Conservation (phyloP, 2,113 vertebrate species). For the Osmerus mordax region DNA sequence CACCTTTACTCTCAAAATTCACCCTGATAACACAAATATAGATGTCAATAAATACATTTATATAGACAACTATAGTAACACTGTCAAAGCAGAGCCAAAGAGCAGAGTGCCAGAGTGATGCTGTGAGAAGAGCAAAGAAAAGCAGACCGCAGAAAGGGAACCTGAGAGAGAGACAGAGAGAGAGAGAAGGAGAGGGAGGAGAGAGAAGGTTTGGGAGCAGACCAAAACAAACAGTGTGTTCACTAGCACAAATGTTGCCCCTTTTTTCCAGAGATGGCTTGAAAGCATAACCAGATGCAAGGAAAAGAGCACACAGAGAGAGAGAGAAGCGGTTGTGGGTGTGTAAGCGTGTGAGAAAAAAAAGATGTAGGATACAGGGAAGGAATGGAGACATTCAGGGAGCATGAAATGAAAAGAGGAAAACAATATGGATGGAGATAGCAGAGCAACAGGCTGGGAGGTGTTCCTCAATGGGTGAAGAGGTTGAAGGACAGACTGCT, state of each 20-base stretch:
- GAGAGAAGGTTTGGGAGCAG: constrained; percentile 47
- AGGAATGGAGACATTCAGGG: constrained; percentile 3
- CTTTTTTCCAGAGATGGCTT: constrained; percentile 32
- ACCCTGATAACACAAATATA: too few species aligned
- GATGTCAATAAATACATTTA: too few species aligned
- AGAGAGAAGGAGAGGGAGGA: neutral
- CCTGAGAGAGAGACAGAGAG: constrained; percentile 1
- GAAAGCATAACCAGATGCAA: constrained; percentile 47
- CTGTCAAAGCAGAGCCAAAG: neutral
- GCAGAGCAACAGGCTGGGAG: neutral
- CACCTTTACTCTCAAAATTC: too few species aligned
- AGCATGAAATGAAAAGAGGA: neutral
- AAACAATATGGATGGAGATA: neutral
- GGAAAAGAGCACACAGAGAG: constrained; percentile 16
- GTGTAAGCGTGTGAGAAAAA: neutral
- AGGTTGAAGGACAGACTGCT: neutral
- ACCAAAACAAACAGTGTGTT: constrained; percentile 63
- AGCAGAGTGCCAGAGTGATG: neutral
- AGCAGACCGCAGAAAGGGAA: constrained; percentile 16
- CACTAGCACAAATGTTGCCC: constrained; percentile 43
- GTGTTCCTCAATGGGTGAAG: neutral
- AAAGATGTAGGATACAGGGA: too few species aligned
- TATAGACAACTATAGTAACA: too few species aligned
- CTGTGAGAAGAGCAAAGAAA: constrained; percentile 14
- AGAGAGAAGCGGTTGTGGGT: constrained; percentile 17